Evolutionary conservation across 2,113 vertebrate genomes (phyloP).

Genomic region (Sturnus vulgaris): DNA sequence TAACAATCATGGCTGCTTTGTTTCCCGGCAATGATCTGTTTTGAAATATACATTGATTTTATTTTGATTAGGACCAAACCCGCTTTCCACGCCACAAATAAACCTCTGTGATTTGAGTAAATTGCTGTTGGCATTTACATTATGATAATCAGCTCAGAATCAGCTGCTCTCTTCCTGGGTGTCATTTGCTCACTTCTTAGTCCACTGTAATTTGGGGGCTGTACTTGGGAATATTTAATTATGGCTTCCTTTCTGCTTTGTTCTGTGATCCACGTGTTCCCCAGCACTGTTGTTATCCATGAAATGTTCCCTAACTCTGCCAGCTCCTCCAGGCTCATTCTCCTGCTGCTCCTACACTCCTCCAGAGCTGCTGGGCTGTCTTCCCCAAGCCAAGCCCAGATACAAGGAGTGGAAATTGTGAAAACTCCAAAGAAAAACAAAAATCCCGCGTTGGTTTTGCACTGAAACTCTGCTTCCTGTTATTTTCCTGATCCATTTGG

Average conservation of each 20-base stretch:
- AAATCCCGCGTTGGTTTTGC: accelerated
- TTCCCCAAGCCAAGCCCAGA: background rate
- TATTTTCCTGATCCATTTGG: background rate
- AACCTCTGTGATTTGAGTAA: constrained; percentile 50
- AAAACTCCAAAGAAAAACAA: background rate
- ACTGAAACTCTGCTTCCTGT: background rate
- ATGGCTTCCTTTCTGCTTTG: background rate
- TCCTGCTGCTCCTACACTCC: background rate
- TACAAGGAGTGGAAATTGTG: background rate
- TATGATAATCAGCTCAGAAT: constrained; percentile 42
- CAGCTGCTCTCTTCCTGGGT: constrained; percentile 11
- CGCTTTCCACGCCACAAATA: constrained; percentile 1
- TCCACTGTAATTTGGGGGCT: constrained; percentile 39
- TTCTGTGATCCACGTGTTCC: background rate
- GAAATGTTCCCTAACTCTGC: background rate
- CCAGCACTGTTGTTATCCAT: background rate
- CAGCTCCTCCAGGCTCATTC: background rate
- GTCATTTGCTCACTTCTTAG: constrained; percentile 27
- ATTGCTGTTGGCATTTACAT: constrained; percentile 58
- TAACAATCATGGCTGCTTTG: constrained; percentile 54
- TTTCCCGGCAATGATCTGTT: constrained; percentile 51
- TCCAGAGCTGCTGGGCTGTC: background rate
- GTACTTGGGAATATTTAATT: constrained; percentile 6
- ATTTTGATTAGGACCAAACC: constrained; percentile 59
- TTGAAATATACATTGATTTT: constrained; percentile 63